Conservation (phyloP, 1,140 invertebrate genomes). For the Eufriesea mexicana region DNA sequence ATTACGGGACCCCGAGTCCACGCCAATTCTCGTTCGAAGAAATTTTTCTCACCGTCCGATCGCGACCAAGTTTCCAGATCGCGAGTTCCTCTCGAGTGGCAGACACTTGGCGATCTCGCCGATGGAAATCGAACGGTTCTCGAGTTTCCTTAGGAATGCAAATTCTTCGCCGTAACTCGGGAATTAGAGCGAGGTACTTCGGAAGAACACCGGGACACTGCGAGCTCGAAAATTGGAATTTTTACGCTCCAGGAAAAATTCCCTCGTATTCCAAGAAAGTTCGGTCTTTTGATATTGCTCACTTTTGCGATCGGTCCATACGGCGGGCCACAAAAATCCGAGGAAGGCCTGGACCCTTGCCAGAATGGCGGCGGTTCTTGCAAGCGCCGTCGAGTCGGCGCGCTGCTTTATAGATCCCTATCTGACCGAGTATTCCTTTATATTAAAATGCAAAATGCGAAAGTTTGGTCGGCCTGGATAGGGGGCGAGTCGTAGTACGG, state of each 20-base stretch:
- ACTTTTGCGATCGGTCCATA: background rate
- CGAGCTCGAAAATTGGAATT: too few species aligned
- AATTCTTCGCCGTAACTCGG: too few species aligned
- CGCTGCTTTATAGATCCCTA: conserved; percentile 15
- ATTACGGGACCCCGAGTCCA: conserved; percentile 38
- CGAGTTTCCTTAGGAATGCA: too few species aligned
- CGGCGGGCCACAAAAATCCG: background rate
- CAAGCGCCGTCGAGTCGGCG: background rate
- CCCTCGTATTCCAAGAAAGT: background rate
- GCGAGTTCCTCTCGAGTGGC: too few species aligned
- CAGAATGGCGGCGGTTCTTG: background rate
- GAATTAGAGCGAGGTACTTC: too few species aligned
- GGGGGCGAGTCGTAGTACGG: conserved; percentile 8
- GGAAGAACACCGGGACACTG: too few species aligned
- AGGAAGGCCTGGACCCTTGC: conserved; percentile 8
- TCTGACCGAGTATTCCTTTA: background rate
- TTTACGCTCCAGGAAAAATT: too few species aligned
- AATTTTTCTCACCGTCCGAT: background rate
- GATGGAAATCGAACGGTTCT: too few species aligned
- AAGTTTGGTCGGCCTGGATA: background rate
- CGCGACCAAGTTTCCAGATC: too few species aligned
- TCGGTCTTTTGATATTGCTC: background rate
- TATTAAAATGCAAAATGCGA: conserved; percentile 39
- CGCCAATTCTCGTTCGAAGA: conserved; percentile 29
- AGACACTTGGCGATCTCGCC: too few species aligned